Percentiles rank a stretch among this genome's conserved stretches.
Evolutionary conservation across 2,113 vertebrate species (phyloP).

Genomic region (Panthera leo): DNA sequence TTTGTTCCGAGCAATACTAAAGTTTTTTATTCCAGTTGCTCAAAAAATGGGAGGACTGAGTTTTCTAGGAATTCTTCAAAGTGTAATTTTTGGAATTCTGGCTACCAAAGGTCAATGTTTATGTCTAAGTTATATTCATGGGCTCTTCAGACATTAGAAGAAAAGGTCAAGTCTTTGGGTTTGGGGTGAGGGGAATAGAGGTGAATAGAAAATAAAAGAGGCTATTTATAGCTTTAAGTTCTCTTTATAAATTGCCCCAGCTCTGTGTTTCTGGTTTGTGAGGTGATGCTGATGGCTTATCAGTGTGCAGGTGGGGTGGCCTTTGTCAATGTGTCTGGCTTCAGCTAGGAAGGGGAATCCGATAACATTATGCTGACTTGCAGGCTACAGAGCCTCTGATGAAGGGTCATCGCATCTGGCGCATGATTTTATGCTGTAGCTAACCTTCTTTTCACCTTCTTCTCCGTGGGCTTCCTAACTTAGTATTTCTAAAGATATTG

Average conservation of each 20-base stretch:
- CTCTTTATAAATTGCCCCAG: background rate
- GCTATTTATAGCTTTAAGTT: background rate
- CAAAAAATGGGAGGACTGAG: background rate
- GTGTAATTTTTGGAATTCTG: background rate
- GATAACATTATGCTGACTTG: slow-evolving; percentile 83
- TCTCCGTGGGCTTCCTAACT: slow-evolving; percentile 72
- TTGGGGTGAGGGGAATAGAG: background rate
- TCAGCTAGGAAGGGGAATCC: slow-evolving; percentile 80
- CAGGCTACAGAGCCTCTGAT: slow-evolving; percentile 77
- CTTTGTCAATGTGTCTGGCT: slow-evolving; percentile 68
- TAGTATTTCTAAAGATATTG: slow-evolving; percentile 73
- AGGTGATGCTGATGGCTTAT: slow-evolving; percentile 69
- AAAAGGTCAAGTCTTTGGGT: background rate
- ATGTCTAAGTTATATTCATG: background rate
- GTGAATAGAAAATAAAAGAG: background rate
- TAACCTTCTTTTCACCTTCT: slow-evolving; percentile 83
- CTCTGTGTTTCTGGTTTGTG: slow-evolving; percentile 62
- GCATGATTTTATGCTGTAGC: slow-evolving; percentile 79
- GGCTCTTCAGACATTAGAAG: slow-evolving; percentile 18
- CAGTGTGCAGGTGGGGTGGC: slow-evolving; percentile 63
- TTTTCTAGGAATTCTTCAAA: slow-evolving; percentile 12
- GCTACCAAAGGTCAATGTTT: background rate
- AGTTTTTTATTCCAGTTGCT: background rate
- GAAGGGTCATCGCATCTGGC: slow-evolving; percentile 81
- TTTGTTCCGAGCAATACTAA: background rate